Evolutionary conservation across 1,140 invertebrate genomes (phyloP).

Genomic region (Pachypsylla venusta): DNA sequence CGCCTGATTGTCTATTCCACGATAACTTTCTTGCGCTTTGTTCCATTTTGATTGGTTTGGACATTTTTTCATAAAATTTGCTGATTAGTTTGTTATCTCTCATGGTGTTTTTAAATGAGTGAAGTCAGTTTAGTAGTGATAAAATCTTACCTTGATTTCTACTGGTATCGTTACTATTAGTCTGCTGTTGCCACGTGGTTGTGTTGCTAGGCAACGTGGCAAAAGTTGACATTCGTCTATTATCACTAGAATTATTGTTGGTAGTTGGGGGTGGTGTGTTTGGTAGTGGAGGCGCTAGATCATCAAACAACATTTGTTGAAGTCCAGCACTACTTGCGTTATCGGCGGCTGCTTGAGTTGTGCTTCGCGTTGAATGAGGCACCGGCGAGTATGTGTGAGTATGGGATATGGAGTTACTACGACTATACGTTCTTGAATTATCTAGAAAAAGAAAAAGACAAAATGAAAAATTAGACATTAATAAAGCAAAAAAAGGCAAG

Average conservation of each 20-base stretch:
- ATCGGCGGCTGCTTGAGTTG: not conserved
- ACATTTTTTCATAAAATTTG: too few relatives aligned
- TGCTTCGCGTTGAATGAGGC: not conserved
- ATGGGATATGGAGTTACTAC: not conserved
- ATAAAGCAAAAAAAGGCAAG: too few relatives aligned
- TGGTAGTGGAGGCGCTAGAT: constrained; percentile 9
- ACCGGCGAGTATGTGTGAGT: not conserved
- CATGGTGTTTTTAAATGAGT: not conserved
- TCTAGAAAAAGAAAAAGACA: too few relatives aligned
- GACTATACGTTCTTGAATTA: not conserved
- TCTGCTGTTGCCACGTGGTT: constrained; percentile 77
- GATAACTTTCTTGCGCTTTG: too few relatives aligned
- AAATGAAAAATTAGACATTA: too few relatives aligned
- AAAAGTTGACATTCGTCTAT: constrained; percentile 38
- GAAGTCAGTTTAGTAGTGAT: not conserved
- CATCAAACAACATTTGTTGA: constrained; percentile 22
- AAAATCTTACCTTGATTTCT: not conserved
- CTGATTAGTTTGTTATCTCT: too few relatives aligned
- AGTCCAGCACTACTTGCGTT: constrained; percentile 21
- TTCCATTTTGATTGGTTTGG: too few relatives aligned
- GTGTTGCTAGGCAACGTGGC: constrained; percentile 51
- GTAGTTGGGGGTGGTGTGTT: not conserved
- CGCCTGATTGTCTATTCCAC: too few relatives aligned
- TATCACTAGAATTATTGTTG: not conserved
- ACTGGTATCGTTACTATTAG: not conserved